A percentile compares a stretch with the other conserved stretches of the same genome.
Conservation (phyloP, 2,113 vertebrate genomes). For the Spea bombifrons region DNA sequence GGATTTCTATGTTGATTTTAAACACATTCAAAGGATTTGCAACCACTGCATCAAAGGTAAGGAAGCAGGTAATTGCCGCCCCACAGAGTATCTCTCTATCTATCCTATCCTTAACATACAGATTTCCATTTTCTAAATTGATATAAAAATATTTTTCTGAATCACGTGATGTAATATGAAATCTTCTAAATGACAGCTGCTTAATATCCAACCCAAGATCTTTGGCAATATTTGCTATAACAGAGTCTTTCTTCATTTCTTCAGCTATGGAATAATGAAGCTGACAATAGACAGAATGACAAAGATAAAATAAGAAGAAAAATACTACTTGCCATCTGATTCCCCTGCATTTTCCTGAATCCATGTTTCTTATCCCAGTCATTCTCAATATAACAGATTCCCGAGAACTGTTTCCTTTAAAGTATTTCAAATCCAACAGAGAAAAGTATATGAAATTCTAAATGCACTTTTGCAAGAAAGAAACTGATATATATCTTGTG, state of each 20-base stretch:
- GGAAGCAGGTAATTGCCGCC: no score
- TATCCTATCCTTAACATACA: no score
- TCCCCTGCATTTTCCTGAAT: not conserved
- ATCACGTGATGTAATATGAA: no score
- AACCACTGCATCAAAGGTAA: no score
- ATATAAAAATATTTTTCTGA: no score
- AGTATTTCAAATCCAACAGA: no score
- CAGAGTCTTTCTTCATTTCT: conserved; percentile 65
- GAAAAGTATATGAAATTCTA: no score
- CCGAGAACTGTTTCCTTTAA: no score
- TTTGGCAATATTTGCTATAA: conserved; percentile 67
- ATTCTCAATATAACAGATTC: conserved; percentile 34
- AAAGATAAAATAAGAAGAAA: conserved; percentile 57
- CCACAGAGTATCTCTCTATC: no score
- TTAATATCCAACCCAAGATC: conserved; percentile 49
- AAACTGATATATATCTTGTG: not conserved
- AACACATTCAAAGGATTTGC: conserved; percentile 66
- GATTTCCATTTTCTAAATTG: no score
- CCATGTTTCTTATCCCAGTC: conserved; percentile 18
- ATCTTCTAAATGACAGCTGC: no score
- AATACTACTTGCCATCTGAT: conserved; percentile 58
- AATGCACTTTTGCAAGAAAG: not conserved
- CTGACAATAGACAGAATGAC: conserved; percentile 52
- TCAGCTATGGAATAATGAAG: conserved; percentile 69
- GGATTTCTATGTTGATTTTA: conserved; percentile 53